Evolutionary conservation across 2,113 vertebrate species (phyloP).

Genomic region (Myanophis thanlyinensis): DNA sequence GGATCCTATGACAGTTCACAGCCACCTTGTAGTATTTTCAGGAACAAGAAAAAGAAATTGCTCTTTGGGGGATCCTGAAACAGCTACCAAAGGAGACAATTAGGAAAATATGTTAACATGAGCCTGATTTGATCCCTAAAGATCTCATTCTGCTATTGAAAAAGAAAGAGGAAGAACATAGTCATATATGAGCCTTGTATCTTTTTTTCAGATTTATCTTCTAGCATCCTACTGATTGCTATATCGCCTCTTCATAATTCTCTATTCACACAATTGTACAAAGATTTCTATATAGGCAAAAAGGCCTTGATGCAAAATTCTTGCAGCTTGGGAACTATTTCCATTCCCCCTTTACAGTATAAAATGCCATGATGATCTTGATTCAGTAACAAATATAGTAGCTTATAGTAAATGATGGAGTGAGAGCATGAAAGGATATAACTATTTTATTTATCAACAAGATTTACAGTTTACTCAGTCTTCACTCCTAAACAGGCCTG

Average conservation of each 20-base stretch:
- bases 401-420: neutral
- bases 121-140: neutral
- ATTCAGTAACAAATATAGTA: neutral
- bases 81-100: too few relatives aligned
- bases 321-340: neutral
- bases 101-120: neutral
- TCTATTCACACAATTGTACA: neutral
- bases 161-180: neutral
- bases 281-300: neutral
- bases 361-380: neutral
- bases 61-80: neutral
- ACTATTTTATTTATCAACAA: neutral
- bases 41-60: neutral
- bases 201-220: neutral
- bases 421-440: neutral
- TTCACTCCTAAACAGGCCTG: neutral
- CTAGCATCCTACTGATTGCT: neutral
- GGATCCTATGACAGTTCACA: neutral
- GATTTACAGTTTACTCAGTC: neutral
- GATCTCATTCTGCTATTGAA: neutral
- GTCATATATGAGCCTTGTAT: neutral
- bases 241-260: neutral
- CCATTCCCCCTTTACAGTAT: too few relatives aligned
- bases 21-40: neutral
- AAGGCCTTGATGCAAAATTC: neutral